These are phyloP conservation scores for Metopia argyrocephala DNA, from an alignment of 2,888 invertebrate genomes.

Conservation along the genomic window DNA sequence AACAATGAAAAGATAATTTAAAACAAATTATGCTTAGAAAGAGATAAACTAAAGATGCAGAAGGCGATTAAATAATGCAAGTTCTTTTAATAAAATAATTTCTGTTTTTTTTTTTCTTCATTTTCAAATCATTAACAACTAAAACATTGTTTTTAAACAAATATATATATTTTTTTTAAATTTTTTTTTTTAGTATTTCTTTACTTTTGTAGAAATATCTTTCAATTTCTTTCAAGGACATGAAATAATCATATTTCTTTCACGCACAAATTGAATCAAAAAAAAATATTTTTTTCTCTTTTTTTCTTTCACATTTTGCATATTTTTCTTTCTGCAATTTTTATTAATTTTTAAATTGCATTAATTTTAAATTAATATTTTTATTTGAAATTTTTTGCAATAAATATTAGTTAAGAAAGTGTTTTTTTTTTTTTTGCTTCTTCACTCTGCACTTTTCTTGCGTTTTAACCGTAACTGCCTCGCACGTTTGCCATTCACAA, in stretches of 20 bases:
- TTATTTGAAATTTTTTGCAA: background rate
- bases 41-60: too few species aligned
- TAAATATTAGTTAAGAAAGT: background rate
- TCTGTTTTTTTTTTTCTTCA: background rate
- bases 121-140: background rate
- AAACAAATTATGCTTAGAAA: background rate
- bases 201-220: slow-evolving; percentile 31
- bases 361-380: background rate
- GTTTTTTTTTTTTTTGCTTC: background rate
- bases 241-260: slow-evolving; percentile 34
- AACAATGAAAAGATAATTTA: background rate
- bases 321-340: background rate
- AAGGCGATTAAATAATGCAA: too few species aligned
- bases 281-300: background rate
- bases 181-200: background rate
- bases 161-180: background rate
- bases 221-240: slow-evolving; percentile 60
- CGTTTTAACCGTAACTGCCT: slow-evolving; percentile 23
- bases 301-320: background rate
- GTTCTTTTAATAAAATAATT: background rate
- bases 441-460: background rate
- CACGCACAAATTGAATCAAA: slow-evolving; percentile 25
- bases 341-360: background rate
- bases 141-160: too few species aligned
- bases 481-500: slow-evolving; percentile 59